Evolutionary conservation across 2,888 invertebrate species (phyloP).

Genomic region (Galeopsomyia nigrocyanea): DNA sequence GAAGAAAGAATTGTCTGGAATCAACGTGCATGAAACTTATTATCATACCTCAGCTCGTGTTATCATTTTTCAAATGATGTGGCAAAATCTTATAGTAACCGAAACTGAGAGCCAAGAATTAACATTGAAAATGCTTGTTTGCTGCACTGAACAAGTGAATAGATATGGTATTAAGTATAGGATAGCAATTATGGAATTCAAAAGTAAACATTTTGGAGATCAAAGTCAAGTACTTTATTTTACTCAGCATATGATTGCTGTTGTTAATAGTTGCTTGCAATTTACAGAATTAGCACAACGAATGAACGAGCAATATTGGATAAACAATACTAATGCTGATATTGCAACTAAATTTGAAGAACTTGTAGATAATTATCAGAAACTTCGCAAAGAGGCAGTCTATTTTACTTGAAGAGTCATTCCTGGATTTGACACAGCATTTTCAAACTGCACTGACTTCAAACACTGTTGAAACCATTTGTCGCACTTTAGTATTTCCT

Average conservation of each 20-base stretch:
- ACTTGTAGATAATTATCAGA: conserved; percentile 76
- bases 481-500: conserved; percentile 90
- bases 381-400: conserved; percentile 83
- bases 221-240: conserved; percentile 89
- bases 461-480: conserved; percentile 90
- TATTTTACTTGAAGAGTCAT: conserved; percentile 92
- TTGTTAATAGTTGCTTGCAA: conserved; percentile 94
- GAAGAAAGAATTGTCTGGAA: conserved; percentile 82
- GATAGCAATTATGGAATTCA: conserved; percentile 89
- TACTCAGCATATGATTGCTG: conserved; percentile 95
- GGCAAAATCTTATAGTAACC: conserved; percentile 91
- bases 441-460: conserved; percentile 91
- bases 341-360: conserved; percentile 77
- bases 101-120: conserved; percentile 85
- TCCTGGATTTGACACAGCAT: conserved; percentile 90
- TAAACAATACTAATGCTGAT: conserved; percentile 74
- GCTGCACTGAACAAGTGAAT: conserved; percentile 92
- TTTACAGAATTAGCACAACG: conserved; percentile 90
- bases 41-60: conserved; percentile 95
- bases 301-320: conserved; percentile 85
- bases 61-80: conserved; percentile 98
- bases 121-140: conserved; percentile 86
- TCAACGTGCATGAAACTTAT: conserved; percentile 77
- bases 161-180: conserved; percentile 88
- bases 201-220: conserved; percentile 92